Percentiles rank a stretch among this genome's conserved stretches.
phyloP scores from a whole-genome alignment of 2,888 invertebrate genomes.

The Eristalis intricaria region DNA sequence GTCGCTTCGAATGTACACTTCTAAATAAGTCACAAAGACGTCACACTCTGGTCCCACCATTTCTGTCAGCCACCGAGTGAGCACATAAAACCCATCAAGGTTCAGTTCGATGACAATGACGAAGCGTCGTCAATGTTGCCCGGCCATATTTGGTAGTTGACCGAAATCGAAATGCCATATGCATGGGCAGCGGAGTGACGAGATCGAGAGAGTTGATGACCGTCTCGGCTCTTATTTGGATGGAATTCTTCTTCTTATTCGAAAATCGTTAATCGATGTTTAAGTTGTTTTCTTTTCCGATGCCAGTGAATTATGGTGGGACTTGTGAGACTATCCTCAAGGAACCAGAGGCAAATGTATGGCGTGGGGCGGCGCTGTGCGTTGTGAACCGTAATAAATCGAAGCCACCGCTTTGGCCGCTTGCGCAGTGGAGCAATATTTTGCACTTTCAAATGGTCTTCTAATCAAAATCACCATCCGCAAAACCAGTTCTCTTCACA shows the following conservation, averaged over 20 bases:
- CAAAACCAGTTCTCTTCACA: slow-evolving; percentile 63
- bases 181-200: slow-evolving; percentile 16
- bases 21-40: slow-evolving; percentile 21
- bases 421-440: slow-evolving; percentile 38
- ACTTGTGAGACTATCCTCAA: not conserved
- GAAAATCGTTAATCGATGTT: not conserved
- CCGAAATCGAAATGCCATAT: slow-evolving; percentile 47
- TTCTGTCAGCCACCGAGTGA: slow-evolving; percentile 3
- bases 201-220: slow-evolving; percentile 45
- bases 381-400: not conserved
- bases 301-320: not conserved
- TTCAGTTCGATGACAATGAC: slow-evolving; percentile 49
- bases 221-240: slow-evolving; percentile 60
- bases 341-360: not conserved
- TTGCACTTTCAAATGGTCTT: slow-evolving; percentile 59
- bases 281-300: not conserved
- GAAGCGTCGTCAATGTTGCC: slow-evolving; percentile 49
- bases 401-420: slow-evolving; percentile 11
- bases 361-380: not conserved
- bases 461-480: slow-evolving; percentile 48
- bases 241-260: not conserved
- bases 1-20: not conserved
- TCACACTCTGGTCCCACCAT: slow-evolving; percentile 24
- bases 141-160: slow-evolving; percentile 60
- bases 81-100: slow-evolving; percentile 36